These are phyloP conservation scores for Pachyuromys duprasi DNA, from an alignment of 2,797 vertebrate genomes.

Conservation along the genomic window DNA sequence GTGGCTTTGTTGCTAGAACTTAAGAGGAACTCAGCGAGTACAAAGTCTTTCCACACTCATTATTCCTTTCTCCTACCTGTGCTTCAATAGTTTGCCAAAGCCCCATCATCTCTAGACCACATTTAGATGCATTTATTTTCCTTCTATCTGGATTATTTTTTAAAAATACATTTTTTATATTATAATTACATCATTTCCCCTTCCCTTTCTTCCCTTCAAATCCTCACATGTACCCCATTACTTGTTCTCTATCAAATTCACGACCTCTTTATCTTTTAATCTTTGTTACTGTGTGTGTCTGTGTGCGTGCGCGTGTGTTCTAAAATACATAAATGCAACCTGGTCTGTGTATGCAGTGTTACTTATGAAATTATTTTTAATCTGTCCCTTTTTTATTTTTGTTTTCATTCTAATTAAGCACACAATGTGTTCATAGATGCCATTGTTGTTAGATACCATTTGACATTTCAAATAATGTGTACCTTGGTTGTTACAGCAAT, in stretches of 20 bases:
- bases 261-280: not conserved
- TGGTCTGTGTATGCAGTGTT: not conserved
- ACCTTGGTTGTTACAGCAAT: not conserved
- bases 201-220: not conserved
- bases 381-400: not conserved
- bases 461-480: not conserved
- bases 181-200: not conserved
- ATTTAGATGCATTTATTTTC: conserved; percentile 16
- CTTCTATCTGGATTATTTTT: not conserved
- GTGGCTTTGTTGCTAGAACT: not conserved
- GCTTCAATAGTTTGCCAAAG: conserved; percentile 24
- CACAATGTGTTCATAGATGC: too few species aligned
- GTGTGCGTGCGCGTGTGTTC: not conserved
- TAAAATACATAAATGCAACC: not conserved
- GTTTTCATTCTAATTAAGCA: not conserved
- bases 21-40: conserved; percentile 5
- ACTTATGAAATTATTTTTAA: not conserved
- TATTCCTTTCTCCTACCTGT: conserved; percentile 16
- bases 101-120: not conserved
- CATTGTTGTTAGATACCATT: not conserved
- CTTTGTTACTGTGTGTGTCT: not conserved
- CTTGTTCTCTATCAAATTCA: not conserved
- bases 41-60: not conserved
- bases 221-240: not conserved
- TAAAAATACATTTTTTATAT: not conserved